A percentile compares a stretch with the other conserved stretches of the same genome.
These are phyloP conservation scores for Pelecanus crispus DNA, from an alignment of 2,113 vertebrate genomes.

Conservation along the genomic window DNA sequence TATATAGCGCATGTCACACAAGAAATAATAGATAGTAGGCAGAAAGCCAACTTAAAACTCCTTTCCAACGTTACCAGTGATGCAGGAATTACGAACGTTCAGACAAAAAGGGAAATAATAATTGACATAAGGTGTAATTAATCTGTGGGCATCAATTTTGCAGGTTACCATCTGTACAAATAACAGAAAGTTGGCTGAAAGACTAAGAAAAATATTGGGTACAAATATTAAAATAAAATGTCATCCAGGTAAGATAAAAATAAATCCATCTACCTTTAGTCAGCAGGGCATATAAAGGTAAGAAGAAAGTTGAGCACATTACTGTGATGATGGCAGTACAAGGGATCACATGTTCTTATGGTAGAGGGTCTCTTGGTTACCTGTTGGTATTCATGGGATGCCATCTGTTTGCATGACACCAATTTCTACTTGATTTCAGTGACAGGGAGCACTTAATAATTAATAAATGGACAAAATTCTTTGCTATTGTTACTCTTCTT, in stretches of 20 bases:
- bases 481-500: neutral
- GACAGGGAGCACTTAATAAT: neutral
- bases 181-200: neutral
- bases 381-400: neutral
- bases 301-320: neutral
- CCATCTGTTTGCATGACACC: neutral
- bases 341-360: accelerated
- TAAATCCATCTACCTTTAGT: neutral
- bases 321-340: neutral
- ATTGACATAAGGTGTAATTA: neutral
- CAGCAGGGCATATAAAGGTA: neutral
- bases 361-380: neutral
- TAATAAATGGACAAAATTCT: neutral
- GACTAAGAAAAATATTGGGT: neutral
- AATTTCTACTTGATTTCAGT: neutral
- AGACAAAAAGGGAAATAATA: neutral
- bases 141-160: neutral
- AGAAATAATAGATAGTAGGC: neutral
- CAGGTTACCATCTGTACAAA: neutral
- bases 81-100: neutral
- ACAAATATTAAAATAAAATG: neutral
- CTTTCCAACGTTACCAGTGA: neutral
- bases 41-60: neutral
- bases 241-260: neutral
- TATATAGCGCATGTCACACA: neutral